Evolutionary conservation across 2,113 vertebrate genomes (phyloP).

Genomic region (Chloropsis cyanopogon): DNA sequence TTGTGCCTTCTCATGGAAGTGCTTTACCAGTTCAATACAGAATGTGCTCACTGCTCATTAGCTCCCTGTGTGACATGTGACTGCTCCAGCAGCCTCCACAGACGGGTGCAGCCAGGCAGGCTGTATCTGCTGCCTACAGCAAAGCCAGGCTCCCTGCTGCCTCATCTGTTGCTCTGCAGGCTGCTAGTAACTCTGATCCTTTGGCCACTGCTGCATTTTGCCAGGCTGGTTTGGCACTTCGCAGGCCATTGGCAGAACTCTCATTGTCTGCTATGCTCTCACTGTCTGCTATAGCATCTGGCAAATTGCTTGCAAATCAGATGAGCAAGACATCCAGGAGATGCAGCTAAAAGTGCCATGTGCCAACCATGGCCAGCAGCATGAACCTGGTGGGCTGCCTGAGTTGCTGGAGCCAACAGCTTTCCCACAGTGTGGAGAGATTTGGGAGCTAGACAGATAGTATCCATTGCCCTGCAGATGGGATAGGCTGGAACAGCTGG

Average conservation of each 20-base stretch:
- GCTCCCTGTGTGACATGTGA: background rate
- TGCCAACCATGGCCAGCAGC: background rate
- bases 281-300: background rate
- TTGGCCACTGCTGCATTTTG: background rate
- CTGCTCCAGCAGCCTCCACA: background rate
- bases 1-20: background rate
- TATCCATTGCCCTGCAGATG: background rate
- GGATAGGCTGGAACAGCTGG: background rate
- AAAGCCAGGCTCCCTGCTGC: background rate
- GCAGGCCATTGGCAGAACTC: background rate
- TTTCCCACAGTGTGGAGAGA: background rate
- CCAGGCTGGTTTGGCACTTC: background rate
- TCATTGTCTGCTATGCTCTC: background rate
- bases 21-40: background rate
- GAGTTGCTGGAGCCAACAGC: background rate
- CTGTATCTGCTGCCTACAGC: background rate
- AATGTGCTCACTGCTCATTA: fast-evolving
- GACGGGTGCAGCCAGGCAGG: background rate
- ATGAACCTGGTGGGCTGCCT: background rate
- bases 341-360: background rate
- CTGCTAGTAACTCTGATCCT: background rate
- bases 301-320: background rate
- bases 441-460: background rate
- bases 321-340: background rate
- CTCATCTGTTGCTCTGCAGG: background rate